Evolutionary conservation across 2,888 invertebrate genomes (phyloP).

Genomic region (Eucriotettix oculatus): DNA sequence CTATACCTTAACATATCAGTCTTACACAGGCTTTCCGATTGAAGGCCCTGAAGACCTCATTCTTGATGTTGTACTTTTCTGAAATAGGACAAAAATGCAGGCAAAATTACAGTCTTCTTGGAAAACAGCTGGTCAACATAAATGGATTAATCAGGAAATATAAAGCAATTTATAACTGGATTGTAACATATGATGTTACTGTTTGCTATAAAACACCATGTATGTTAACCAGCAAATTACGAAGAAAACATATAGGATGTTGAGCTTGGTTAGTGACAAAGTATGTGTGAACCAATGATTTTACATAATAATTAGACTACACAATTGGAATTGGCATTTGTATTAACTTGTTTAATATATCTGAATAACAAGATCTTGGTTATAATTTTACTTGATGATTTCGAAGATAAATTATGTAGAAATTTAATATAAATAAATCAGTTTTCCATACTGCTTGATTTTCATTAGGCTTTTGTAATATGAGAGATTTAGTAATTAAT

Average conservation of each 20-base stretch:
- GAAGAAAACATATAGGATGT: too few relatives aligned
- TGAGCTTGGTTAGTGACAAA: too few relatives aligned
- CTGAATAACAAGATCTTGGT: too few relatives aligned
- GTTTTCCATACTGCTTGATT: too few relatives aligned
- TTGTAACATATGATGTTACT: not conserved
- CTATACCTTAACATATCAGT: slow-evolving; percentile 5
- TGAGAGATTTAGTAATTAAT: too few relatives aligned
- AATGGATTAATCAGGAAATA: not conserved
- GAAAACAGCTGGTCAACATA: slow-evolving; percentile 4
- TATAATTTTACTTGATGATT: too few relatives aligned
- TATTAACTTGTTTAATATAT: too few relatives aligned
- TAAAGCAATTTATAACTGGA: too few relatives aligned
- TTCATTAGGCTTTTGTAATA: too few relatives aligned
- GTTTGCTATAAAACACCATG: not conserved
- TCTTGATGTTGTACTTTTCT: slow-evolving; percentile 12
- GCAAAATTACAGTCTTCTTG: slow-evolving; percentile 16
- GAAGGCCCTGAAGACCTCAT: slow-evolving; percentile 7
- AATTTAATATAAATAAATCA: too few relatives aligned
- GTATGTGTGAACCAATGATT: slow-evolving; percentile 10
- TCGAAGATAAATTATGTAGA: too few relatives aligned
- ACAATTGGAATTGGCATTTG: too few relatives aligned
- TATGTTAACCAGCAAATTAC: not conserved
- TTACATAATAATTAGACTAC: not conserved
- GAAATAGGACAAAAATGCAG: slow-evolving; percentile 19
- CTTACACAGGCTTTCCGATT: slow-evolving; percentile 2